Evolutionary conservation across 1,140 invertebrate species (phyloP).

Genomic region (Argopecten irradians): DNA sequence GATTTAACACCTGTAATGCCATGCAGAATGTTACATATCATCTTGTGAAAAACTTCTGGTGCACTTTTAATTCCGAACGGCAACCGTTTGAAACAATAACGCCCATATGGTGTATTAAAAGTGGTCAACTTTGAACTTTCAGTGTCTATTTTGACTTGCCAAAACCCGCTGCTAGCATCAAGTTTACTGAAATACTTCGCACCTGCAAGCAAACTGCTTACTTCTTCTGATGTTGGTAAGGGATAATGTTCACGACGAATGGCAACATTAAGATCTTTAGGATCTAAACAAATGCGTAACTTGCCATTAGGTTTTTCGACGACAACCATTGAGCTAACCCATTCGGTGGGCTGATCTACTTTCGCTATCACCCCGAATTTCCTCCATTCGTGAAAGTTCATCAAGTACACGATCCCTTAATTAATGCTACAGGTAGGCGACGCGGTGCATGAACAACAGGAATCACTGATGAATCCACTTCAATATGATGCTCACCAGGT

Average conservation of each 20-base stretch:
- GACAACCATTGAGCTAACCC: conserved; percentile 31
- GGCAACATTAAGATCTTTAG: conserved; percentile 26
- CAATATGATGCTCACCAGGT: conserved; percentile 24
- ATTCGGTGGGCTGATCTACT: conserved; percentile 17
- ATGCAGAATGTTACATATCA: background rate
- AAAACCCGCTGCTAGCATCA: conserved; percentile 26
- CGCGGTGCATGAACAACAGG: conserved; percentile 31
- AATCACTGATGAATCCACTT: background rate
- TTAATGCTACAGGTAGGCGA: background rate
- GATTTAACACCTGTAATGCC: background rate
- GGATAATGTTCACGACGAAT: conserved; percentile 28
- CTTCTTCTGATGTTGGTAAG: conserved; percentile 11
- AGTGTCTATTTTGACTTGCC: background rate
- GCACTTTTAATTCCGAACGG: conserved; percentile 8
- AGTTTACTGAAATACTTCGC: conserved; percentile 31
- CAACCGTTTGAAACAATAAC: background rate
- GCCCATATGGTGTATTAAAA: background rate
- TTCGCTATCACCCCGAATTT: background rate
- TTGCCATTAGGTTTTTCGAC: conserved; percentile 29
- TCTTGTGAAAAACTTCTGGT: background rate
- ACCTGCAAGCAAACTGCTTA: background rate
- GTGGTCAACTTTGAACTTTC: conserved; percentile 4
- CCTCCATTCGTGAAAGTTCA: background rate
- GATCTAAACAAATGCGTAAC: conserved; percentile 31
- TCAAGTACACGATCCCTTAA: background rate